Evolutionary conservation across 2,113 vertebrate genomes (phyloP).

Genomic region (Crotalus helleri): DNA sequence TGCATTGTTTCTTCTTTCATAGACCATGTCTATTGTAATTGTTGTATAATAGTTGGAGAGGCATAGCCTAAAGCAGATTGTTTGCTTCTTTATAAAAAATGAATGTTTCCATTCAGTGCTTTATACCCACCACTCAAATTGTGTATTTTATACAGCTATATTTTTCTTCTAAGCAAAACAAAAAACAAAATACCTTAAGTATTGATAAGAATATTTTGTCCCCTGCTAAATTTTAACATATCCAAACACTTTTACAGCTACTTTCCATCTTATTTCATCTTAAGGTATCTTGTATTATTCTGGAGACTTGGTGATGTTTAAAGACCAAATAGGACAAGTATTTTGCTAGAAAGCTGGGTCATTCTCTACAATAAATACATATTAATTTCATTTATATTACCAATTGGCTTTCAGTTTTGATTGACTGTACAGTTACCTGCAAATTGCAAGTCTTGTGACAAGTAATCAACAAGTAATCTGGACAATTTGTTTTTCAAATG

Average conservation of each 20-base stretch:
- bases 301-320: constrained; percentile 58
- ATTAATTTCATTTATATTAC: constrained; percentile 70
- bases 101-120: background rate
- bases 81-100: background rate
- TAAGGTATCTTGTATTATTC: constrained; percentile 51
- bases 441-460: constrained; percentile 67
- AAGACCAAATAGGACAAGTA: constrained; percentile 61
- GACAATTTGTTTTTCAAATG: constrained; percentile 63
- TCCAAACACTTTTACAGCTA: constrained; percentile 49
- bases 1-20: background rate
- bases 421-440: constrained; percentile 65
- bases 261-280: constrained; percentile 53
- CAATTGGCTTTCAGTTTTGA: constrained; percentile 65
- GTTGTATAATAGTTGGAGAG: background rate
- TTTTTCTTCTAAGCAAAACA: constrained; percentile 14
- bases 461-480: constrained; percentile 68
- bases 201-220: constrained; percentile 50
- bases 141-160: background rate
- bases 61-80: background rate
- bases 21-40: background rate
- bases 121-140: background rate
- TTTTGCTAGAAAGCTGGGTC: constrained; percentile 63
- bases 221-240: constrained; percentile 49
- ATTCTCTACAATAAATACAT: constrained; percentile 69
- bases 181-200: background rate